Conservation (phyloP, 2,888 invertebrate species). For the Phasia obesa region DNA sequence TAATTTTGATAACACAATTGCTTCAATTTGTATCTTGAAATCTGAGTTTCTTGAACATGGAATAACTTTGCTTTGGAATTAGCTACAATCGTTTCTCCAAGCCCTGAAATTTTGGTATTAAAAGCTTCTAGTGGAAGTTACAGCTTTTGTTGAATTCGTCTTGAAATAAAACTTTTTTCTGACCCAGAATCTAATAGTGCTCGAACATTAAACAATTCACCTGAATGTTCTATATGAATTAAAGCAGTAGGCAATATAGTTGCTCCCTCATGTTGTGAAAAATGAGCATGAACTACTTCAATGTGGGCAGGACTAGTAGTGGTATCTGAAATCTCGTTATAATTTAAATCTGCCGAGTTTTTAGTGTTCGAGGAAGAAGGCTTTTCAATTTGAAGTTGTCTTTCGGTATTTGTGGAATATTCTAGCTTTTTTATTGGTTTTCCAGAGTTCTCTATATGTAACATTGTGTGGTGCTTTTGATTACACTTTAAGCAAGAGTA, state of each 20-base stretch:
- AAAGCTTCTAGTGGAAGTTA: too few species aligned
- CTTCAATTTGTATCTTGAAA: neutral
- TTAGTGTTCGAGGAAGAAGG: neutral
- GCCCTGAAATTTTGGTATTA: too few species aligned
- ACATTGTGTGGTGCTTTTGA: neutral
- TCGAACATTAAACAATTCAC: neutral
- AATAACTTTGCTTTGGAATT: neutral
- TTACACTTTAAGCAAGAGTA: neutral
- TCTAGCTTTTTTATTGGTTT: too few species aligned
- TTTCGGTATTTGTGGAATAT: too few species aligned
- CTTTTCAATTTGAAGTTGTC: too few species aligned
- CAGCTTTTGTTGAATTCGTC: constrained; percentile 1
- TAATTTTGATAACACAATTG: neutral
- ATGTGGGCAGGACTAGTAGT: neutral
- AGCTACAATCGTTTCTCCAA: neutral
- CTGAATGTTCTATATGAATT: neutral
- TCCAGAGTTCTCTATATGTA: neutral
- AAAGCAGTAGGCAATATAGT: neutral
- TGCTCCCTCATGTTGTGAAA: neutral
- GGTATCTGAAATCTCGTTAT: neutral
- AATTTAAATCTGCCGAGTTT: neutral
- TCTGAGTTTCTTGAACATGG: neutral
- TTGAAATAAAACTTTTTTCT: neutral
- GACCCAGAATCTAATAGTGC: neutral
- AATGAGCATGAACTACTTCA: neutral